Base-by-base conservation (phyloP, 2,888 invertebrate genomes). In the Alsophila aescularia region DNA sequence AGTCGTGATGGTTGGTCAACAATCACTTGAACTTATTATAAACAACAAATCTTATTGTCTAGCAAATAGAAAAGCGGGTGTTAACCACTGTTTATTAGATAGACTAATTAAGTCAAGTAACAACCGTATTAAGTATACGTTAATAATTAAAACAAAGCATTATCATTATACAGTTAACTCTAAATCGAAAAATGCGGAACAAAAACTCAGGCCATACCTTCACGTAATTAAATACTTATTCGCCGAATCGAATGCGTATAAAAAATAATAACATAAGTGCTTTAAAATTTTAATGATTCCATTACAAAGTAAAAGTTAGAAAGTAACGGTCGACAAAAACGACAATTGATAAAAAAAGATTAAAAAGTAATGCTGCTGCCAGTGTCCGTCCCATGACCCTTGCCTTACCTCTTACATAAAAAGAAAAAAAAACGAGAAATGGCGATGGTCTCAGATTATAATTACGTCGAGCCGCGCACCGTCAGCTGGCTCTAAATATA, bases 401-500 rank as follows among this genome's bases (percentile, higher is more conserved):
- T 51, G 35, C 44, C 81, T 81, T 80, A 82, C 81, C 82, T 83
- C 73, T 77, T 72, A 72, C 66, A 68, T 70, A 53, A 56, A 57
- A 68, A 67, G 61, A 68, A 67, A 70, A 77, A 77, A 78, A 70
- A 58, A 64, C 55, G 70, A 78, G 78, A 79, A 85, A 85, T 84
- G 79, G 84, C 85, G 85, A 87, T 81, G 79, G 76, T 70, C 77
- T 75, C 78, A 77, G 85, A 81, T 85, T 77, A 84, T 90, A 89
- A 88, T 88, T 87, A 87, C 79, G 74, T 72, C 73, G 70, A 66
- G 77, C 82, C 78, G 84, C 75, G 77, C 79, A 83, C 79, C 86
- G 84, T 83, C 87, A 87, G 85, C 84, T 77, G n/a, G n/a, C 77
- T 82, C 81, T 81, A 83, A 81, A 83, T 81, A 83, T 81, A 81